phyloP scores from a whole-genome alignment of 2,113 vertebrate genomes.

The Emydura subglobosa region DNA sequence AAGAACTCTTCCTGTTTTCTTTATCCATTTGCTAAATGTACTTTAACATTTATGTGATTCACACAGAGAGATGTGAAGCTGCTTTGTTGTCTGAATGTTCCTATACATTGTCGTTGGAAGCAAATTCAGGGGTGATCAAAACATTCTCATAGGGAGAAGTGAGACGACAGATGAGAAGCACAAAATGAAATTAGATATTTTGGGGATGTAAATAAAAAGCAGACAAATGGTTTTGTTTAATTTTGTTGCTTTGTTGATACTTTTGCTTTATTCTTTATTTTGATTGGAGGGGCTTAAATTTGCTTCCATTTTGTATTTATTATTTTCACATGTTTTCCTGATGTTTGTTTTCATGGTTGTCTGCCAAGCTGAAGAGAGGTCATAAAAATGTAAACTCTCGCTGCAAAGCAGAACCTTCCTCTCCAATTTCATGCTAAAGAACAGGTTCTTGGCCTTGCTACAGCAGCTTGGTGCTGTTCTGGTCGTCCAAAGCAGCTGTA shows the following conservation, averaged over 20 bases:
- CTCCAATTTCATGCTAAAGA: background rate
- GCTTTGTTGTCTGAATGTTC: background rate
- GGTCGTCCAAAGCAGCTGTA: background rate
- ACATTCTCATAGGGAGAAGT: background rate
- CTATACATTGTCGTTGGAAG: conserved; percentile 47
- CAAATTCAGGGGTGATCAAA: conserved; percentile 43
- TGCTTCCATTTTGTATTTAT: conserved; percentile 1
- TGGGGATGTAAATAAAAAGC: background rate
- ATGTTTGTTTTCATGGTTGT: conserved; percentile 26
- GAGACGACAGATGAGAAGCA: conserved; percentile 2
- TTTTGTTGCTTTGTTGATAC: conserved; percentile 1
- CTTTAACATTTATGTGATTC: conserved; percentile 40
- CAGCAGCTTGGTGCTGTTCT: accelerated
- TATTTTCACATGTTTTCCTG: background rate
- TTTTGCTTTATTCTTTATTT: conserved; percentile 18
- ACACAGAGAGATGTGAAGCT: conserved; percentile 19
- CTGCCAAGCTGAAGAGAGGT: conserved; percentile 35
- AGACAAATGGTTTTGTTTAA: conserved; percentile 18
- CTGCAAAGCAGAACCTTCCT: background rate
- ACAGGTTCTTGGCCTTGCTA: background rate
- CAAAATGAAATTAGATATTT: background rate
- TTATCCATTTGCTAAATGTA: conserved; percentile 61
- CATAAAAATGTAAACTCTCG: background rate
- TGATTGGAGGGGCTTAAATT: background rate
- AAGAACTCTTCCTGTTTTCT: conserved; percentile 79